Evolutionary conservation across 2,113 vertebrate genomes (phyloP).

Genomic region (Perca fluviatilis): DNA sequence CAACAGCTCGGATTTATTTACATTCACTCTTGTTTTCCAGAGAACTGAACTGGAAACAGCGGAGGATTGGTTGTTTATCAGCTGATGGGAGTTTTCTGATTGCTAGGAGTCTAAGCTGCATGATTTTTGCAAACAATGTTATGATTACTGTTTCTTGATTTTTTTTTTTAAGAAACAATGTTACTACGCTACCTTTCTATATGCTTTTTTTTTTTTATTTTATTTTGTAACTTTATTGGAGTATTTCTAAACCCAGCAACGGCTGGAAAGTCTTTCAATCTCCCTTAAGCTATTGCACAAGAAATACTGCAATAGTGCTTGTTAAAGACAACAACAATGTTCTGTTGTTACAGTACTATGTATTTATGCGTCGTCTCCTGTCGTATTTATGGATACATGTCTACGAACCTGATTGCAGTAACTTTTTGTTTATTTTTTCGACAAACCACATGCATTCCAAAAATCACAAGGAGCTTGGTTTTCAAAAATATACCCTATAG

Average conservation of each 20-base stretch:
- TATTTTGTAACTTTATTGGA: too few species aligned
- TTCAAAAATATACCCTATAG: slow-evolving; percentile 14
- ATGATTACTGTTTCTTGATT: too few species aligned
- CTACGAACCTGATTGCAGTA: slow-evolving; percentile 39
- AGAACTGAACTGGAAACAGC: slow-evolving; percentile 16
- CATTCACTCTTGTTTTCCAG: slow-evolving; percentile 65
- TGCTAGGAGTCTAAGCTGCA: neutral
- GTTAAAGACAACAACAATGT: neutral
- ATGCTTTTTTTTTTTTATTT: neutral
- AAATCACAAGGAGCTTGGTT: neutral
- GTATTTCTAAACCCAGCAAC: neutral
- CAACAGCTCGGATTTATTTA: slow-evolving; percentile 78
- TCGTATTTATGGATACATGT: slow-evolving; percentile 40
- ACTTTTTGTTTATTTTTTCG: slow-evolving; percentile 10
- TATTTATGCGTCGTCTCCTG: slow-evolving; percentile 24
- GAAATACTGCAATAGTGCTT: neutral
- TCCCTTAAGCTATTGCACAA: neutral
- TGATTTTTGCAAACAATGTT: neutral
- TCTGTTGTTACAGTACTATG: neutral
- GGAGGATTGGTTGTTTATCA: neutral
- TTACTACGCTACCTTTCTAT: neutral
- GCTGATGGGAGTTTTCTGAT: neutral
- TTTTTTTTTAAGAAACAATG: neutral
- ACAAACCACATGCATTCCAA: slow-evolving; percentile 26
- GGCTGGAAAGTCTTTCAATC: neutral